Evolutionary conservation across 2,113 vertebrate genomes (phyloP), one percentile per base, ranked within the genome.

Genomic region (Pheucticus melanocephalus): DNA sequence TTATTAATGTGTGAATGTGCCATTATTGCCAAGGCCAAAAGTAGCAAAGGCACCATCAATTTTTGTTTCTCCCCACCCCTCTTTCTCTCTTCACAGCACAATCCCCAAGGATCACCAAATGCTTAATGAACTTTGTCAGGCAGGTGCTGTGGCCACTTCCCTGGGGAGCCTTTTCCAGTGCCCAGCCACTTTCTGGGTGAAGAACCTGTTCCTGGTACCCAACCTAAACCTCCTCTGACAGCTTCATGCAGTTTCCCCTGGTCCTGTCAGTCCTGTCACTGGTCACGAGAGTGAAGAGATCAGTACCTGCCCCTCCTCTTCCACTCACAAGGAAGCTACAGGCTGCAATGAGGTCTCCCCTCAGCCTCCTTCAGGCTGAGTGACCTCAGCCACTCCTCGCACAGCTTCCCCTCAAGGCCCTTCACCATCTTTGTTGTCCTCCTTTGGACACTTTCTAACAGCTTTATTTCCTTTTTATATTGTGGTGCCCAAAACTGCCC

Each of bases 381-480:
- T 39, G 12, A 0, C 33, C 12, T 39, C 45, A 66, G 33, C 9
- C 3, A 8, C 51, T 24, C 33, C 9, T 51, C 15, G 7, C 7
- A 18, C 0, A 0, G 9, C 16, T 75, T 39, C 20, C 5, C 3
- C 16, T 75, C 19, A 37, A 53, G 39, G 24, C 9, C 18, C 37
- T 66, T 59, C 33, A 44, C 19, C 44, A 66, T n/a, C 28, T 39
- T 12, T 39, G 9, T 15, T 30, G 13, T 6, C 2, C 13, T 53
- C 13, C 45, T 75, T 44, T 25, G 30, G n/a, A 18, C 3, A 11
- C 3, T 53, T 0, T 30, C 28, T 68, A 30, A 30, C 1, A 53
- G 12, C 11, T 68, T 66, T 21, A n/a, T 2, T 3, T 39, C 23
- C 24, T 59, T 39, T 4, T 47, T 10, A 25, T 0, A 2, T 0